These are phyloP conservation scores for Acleris literana DNA, from an alignment of 2,888 invertebrate species.

Conservation along the genomic window DNA sequence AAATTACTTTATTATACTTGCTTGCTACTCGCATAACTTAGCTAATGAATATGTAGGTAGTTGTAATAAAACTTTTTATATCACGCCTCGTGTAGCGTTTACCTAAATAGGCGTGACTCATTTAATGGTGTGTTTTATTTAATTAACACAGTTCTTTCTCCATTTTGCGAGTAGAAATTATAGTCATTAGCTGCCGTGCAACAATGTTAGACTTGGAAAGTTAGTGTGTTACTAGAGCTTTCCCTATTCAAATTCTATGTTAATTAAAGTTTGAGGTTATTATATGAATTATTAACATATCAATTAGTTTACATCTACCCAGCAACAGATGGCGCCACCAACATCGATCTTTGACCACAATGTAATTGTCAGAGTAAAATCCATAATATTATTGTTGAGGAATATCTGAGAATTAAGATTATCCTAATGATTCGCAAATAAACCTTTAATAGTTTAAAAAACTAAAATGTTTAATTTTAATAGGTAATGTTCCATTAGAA, in stretches of 20 bases:
- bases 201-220: constrained; percentile 8
- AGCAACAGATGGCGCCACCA: constrained; percentile 42
- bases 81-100: constrained; percentile 39
- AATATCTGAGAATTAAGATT: no score
- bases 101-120: constrained; percentile 41
- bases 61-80: constrained; percentile 54
- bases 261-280: background rate
- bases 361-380: background rate
- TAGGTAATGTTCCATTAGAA: background rate
- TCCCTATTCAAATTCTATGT: background rate
- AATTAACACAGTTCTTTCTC: constrained; percentile 30
- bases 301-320: constrained; percentile 29
- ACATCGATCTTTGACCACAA: background rate
- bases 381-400: no score
- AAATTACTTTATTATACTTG: constrained; percentile 57
- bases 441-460: no score
- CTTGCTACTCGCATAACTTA: constrained; percentile 46
- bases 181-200: constrained; percentile 2
- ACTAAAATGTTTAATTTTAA: no score
- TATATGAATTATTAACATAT: background rate
- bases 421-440: no score
- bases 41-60: constrained; percentile 54
- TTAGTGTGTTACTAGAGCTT: background rate
- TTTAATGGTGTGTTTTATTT: constrained; percentile 38
- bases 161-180: constrained; percentile 21